A percentile compares a stretch with the other conserved stretches of the same genome.
Conservation (phyloP, 1,140 invertebrate species). For the Chlorops oryzae region DNA sequence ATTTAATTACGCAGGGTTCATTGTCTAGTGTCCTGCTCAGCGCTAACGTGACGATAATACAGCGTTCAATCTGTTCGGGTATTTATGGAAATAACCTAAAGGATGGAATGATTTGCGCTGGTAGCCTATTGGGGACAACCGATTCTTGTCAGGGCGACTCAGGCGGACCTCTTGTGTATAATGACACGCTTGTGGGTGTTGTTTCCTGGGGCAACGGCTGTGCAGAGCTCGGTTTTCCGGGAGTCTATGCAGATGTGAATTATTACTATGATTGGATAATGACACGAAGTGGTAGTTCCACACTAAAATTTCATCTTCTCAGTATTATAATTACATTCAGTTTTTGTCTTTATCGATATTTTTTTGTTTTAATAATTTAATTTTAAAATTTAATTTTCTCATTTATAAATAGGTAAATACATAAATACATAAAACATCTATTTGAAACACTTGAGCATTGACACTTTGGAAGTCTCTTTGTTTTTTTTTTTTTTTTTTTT, state of each 20-base stretch:
- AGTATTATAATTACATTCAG: too few relatives aligned
- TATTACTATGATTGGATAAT: conserved; percentile 39
- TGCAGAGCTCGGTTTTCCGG: conserved; percentile 57
- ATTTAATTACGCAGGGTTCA: conserved; percentile 17
- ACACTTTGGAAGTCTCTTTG: background rate
- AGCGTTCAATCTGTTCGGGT: conserved; percentile 21
- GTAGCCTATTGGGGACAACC: conserved; percentile 31
- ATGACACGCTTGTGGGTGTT: conserved; percentile 57
- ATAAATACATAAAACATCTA: too few relatives aligned
- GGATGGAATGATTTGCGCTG: conserved; percentile 40
- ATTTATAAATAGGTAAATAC: too few relatives aligned
- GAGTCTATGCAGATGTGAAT: conserved; percentile 64
- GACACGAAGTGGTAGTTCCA: conserved; percentile 22
- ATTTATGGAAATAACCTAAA: conserved; percentile 27
- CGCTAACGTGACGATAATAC: conserved; percentile 33
- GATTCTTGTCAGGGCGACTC: conserved; percentile 52
- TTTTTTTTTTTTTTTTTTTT: conserved; percentile 1
- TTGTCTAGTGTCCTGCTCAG: conserved; percentile 28
- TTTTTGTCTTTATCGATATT: too few relatives aligned
- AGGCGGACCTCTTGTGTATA: conserved; percentile 55
- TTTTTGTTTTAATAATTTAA: too few relatives aligned
- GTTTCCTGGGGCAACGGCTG: conserved; percentile 70
- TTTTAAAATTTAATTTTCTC: too few relatives aligned
- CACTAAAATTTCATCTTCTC: too few relatives aligned
- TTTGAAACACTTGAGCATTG: conserved; percentile 12